Conservation (phyloP, 2,113 vertebrate species). For the Potamarius usumacintae region DNA sequence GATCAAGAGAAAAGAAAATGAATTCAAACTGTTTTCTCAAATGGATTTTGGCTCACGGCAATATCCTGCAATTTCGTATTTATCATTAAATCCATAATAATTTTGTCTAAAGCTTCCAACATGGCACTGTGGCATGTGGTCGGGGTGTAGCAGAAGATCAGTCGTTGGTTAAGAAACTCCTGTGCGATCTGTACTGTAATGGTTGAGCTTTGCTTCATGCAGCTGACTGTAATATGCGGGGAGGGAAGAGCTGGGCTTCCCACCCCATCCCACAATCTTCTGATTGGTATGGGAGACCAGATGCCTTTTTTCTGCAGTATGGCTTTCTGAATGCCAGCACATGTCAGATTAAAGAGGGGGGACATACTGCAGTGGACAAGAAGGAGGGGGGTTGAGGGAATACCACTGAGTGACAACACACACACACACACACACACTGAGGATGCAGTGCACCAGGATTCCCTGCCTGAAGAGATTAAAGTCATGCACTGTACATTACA, state of each 20-base stretch:
- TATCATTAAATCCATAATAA: background rate
- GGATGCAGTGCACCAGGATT: constrained; percentile 60
- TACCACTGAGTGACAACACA: constrained; percentile 30
- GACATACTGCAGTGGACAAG: constrained; percentile 32
- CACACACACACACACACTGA: background rate
- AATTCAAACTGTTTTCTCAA: background rate
- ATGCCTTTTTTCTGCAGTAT: constrained; percentile 72
- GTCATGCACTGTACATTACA: constrained; percentile 38
- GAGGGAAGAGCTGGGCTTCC: constrained; percentile 3
- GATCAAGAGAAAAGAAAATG: no score
- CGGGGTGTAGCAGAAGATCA: background rate
- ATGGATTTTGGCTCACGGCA: background rate
- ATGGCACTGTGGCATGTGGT: background rate
- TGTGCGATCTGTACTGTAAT: constrained; percentile 8
- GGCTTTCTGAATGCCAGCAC: constrained; percentile 66
- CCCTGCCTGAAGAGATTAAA: constrained; percentile 52
- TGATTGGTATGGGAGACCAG: constrained; percentile 73
- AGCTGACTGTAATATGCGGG: constrained; percentile 26
- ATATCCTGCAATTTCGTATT: background rate
- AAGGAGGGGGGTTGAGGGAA: constrained; percentile 36
- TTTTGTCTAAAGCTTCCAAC: background rate
- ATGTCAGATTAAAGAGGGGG: constrained; percentile 57
- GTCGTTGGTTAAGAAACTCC: background rate
- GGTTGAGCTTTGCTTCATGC: background rate
- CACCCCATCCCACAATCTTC: constrained; percentile 29